Evolutionary conservation across 2,797 vertebrate species (phyloP), one percentile per base, ranked within the genome.

Genomic region (Nasua narica): DNA sequence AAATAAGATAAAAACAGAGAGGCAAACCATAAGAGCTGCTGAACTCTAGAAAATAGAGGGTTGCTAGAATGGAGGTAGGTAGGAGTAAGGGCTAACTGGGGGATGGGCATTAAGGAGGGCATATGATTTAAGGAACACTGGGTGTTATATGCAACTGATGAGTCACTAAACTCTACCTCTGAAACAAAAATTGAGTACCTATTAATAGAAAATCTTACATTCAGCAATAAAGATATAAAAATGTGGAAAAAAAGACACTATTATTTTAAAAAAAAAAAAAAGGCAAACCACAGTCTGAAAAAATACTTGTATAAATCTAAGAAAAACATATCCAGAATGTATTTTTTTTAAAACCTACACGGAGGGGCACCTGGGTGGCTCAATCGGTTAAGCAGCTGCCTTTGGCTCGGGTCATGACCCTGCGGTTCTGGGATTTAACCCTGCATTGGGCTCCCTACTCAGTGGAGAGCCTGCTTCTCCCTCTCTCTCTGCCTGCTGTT

Each of bases 241-340:
- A 67, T 67, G 18, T 67, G 40, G 62, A 10, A 16, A 32, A 62
- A 62, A 90, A 72, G 54, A 84, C 27, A 87, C 40, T 83, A 58
- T 37, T 85, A 69, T 35, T 18, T 21, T 4, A 40, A 40, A 9
- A n/a, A 40, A 40, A 40, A 9, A n/a, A 85, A 87, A 96, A 92
- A 70, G 37, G 60, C n/a, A 95, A 87, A 78, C 32, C 32, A 58
- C 29, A 74, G 48, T 40, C 40, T 90, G 32, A 78, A 69, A 95
- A 90, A 90, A 72, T 56, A 92, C 65, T 90, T 90, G 70, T 16
- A 92, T 69, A 92, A 92, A 89, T 62, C 16, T n/a, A 94, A 32
- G 32, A 70, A 86, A 82, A 29, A 77, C 2, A 11, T 77, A 46
- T 78, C 43, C 37, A 84, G 43, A 69, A 69, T 37, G 77, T 37